Base-by-base conservation (phyloP, 2,113 vertebrate genomes). In the Centrocercus urophasianus region DNA sequence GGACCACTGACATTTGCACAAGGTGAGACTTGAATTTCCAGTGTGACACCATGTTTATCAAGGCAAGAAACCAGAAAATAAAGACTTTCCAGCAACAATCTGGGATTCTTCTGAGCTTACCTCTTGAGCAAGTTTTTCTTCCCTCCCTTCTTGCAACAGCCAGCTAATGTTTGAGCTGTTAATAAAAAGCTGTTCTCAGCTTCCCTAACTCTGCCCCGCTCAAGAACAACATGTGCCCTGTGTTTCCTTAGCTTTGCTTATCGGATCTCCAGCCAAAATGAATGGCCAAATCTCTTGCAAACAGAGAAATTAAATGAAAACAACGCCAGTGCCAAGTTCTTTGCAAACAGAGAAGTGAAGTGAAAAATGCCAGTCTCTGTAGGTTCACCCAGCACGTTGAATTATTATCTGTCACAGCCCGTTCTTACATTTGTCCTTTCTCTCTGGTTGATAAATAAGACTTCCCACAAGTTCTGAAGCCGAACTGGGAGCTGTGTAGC, bases 281-380 rank as follows among this genome's bases (percentile, higher is more conserved):
- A 95, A 96, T 86, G 96, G 95, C 91, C 92, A 95, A 86, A 95
- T 89, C 95, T 94, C 88, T 93, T 69, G 90, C 86, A 97, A 96
- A 96, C 95, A 94, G 94, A 96, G 94, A 93, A 96, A 97, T 97
- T 95, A 97, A 96, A 96, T 93, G 95, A 95, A 95, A 96, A 96
- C 96, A 97, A 83, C 90, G 80, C 86, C 48, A 65, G 84, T 89
- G 95, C 96, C 93, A 94, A 95, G 86, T 90, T 90, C 95, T 97
- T 86, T 91, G 96, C 94, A 97, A 97, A 97, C 89, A 95, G 81
- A 76, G 91, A 80, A 94, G 77, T 79, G 88, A 96, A 95, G 97
- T 96, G 95, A 97, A 93, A 97, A 96, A 95, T 95, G 86, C 88
- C 92, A 92, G 61, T 89, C 59, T 85, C 95, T 54, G 84, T 60